phyloP scores from a whole-genome alignment of 2,797 vertebrate genomes.

The Rhyacichthys aspro region DNA sequence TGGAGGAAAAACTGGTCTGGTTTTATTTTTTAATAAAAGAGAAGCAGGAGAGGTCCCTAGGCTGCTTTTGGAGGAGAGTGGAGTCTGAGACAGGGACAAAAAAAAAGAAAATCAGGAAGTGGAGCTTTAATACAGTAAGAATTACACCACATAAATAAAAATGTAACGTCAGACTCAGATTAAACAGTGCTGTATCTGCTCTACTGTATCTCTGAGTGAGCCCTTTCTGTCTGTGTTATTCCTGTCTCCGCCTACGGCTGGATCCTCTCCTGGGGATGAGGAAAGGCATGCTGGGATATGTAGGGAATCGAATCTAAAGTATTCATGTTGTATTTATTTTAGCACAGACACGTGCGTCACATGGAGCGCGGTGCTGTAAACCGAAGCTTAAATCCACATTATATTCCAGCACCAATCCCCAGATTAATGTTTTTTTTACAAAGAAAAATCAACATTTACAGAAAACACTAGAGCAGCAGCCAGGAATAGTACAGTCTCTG shows the following conservation, averaged over 20 bases:
- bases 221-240: conserved; percentile 33
- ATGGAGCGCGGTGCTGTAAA: neutral
- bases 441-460: neutral
- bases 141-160: too few relatives aligned
- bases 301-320: conserved; percentile 15
- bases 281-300: conserved; percentile 58
- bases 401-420: neutral
- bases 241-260: conserved; percentile 52
- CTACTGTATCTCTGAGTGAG: too few relatives aligned
- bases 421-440: neutral
- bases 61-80: too few relatives aligned
- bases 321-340: conserved; percentile 31
- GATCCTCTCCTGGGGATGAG: conserved; percentile 33
- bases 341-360: neutral
- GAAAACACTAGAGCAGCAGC: neutral
- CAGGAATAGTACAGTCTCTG: too few relatives aligned
- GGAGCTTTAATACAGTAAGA: too few relatives aligned
- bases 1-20: too few relatives aligned
- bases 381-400: neutral
- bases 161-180: too few relatives aligned
- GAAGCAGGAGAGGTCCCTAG: too few relatives aligned
- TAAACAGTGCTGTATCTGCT: too few relatives aligned
- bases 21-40: too few relatives aligned
- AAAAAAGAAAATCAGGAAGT: too few relatives aligned
- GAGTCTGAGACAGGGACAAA: too few relatives aligned